These are phyloP conservation scores for Melanostigma gelatinosum DNA, from an alignment of 2,113 vertebrate genomes.

Conservation along the genomic window DNA sequence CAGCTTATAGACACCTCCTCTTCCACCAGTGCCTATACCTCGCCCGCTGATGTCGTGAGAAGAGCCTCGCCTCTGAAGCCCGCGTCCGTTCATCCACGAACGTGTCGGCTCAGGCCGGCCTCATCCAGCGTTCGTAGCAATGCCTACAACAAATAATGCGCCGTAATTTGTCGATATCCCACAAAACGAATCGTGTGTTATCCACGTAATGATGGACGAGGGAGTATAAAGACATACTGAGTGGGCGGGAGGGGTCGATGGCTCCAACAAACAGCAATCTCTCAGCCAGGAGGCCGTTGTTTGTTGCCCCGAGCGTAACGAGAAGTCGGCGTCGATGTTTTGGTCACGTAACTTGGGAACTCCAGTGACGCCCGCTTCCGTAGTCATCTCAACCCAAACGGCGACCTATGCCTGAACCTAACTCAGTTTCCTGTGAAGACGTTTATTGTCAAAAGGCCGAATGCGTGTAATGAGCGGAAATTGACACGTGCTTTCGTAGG, in stretches of 20 bases:
- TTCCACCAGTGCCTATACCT: constrained; percentile 49
- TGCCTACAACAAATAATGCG: not conserved
- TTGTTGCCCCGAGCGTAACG: no score
- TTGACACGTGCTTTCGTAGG: not conserved
- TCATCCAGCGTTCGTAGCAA: not conserved
- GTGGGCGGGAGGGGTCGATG: not conserved
- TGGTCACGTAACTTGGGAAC: not conserved
- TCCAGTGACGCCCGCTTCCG: no score
- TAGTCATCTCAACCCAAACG: not conserved
- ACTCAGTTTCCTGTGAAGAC: not conserved
- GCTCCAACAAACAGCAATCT: no score
- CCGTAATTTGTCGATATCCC: not conserved
- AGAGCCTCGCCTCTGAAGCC: constrained; percentile 21
- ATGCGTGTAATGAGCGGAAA: not conserved
- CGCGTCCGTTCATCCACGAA: not conserved
- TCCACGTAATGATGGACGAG: not conserved
- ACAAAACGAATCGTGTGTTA: not conserved
- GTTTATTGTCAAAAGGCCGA: not conserved
- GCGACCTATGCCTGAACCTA: not conserved
- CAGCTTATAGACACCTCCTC: constrained; percentile 67
- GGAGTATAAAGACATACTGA: not conserved
- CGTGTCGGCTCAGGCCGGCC: not conserved
- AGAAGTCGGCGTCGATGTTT: not conserved
- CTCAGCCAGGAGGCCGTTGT: not conserved
- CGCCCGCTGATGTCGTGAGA: constrained; percentile 44